phyloP scores from a whole-genome alignment of 1,140 invertebrate species.

The Telenomus remus region DNA sequence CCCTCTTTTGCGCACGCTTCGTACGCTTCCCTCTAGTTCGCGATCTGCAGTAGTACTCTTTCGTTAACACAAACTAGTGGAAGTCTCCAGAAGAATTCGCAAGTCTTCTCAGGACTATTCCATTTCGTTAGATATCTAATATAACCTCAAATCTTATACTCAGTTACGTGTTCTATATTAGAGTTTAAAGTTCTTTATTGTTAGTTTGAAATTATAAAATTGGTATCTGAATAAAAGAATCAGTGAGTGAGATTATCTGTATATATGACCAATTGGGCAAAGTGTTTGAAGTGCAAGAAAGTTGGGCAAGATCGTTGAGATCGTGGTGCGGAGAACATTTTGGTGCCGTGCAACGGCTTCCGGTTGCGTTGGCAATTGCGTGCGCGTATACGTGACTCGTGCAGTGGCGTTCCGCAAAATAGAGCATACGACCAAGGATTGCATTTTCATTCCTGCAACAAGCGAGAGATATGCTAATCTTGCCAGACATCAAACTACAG shows the following conservation, averaged over 20 bases:
- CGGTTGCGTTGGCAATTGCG: constrained; percentile 49
- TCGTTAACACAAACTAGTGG: constrained; percentile 35
- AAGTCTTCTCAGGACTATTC: background rate
- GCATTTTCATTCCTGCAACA: constrained; percentile 22
- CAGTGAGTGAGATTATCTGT: too few species aligned
- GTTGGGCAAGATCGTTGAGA: background rate
- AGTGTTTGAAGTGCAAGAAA: constrained; percentile 1
- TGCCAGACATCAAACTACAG: constrained; percentile 71
- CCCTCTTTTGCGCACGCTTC: constrained; percentile 45
- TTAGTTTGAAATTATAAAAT: too few species aligned
- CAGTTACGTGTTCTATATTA: too few species aligned
- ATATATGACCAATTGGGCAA: constrained; percentile 2
- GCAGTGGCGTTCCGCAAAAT: constrained; percentile 50
- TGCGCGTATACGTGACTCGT: constrained; percentile 50
- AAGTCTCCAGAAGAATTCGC: constrained; percentile 39
- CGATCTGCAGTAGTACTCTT: constrained; percentile 36
- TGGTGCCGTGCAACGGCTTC: constrained; percentile 42
- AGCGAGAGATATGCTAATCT: constrained; percentile 66
- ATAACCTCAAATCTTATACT: too few species aligned
- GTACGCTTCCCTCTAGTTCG: constrained; percentile 38
- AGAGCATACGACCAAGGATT: constrained; percentile 43
- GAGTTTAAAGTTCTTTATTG: too few species aligned
- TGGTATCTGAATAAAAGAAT: too few species aligned
- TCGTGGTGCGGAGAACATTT: constrained; percentile 25
- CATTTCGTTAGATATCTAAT: too few species aligned